A percentile compares a stretch with the other conserved stretches of the same genome.
phyloP scores from a whole-genome alignment of 2,888 invertebrate species.

The Gandaritis pyraliata region DNA sequence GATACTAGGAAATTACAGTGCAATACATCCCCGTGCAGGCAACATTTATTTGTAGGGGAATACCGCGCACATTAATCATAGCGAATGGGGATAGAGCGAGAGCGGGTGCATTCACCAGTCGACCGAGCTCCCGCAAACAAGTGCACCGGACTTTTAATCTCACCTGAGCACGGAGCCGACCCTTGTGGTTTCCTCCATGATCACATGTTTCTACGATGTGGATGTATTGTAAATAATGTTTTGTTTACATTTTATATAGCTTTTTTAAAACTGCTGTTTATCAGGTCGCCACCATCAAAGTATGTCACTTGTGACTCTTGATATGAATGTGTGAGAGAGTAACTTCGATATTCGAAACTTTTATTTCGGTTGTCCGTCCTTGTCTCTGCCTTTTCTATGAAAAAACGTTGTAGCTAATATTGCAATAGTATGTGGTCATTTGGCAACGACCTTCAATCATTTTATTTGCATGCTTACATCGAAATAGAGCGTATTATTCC shows the following conservation, averaged over 20 bases:
- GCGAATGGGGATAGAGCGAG: constrained; percentile 59
- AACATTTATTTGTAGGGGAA: constrained; percentile 67
- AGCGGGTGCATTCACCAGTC: constrained; percentile 66
- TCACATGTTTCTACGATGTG: constrained; percentile 46
- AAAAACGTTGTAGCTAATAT: no score
- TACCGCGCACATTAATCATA: constrained; percentile 72
- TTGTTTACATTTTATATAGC: constrained; percentile 11
- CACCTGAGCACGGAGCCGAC: constrained; percentile 60
- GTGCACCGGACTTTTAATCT: constrained; percentile 77
- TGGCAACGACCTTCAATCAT: no score
- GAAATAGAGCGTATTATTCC: no score
- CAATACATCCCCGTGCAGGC: constrained; percentile 58
- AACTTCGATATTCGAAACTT: no score
- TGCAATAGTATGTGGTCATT: no score
- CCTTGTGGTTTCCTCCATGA: constrained; percentile 55
- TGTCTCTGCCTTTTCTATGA: no score
- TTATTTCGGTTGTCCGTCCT: no score
- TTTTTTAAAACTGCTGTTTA: no score
- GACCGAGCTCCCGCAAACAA: constrained; percentile 65
- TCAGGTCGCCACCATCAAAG: no score
- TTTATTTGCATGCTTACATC: no score
- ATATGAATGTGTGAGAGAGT: no score
- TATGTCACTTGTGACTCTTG: no score
- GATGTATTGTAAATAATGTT: constrained; percentile 21
- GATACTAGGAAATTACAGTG: constrained; percentile 65